A percentile compares a stretch with the other conserved stretches of the same genome.
phyloP scores from a whole-genome alignment of 92 coral and sea anemone genomes.

The Virgularia gustaviana region DNA sequence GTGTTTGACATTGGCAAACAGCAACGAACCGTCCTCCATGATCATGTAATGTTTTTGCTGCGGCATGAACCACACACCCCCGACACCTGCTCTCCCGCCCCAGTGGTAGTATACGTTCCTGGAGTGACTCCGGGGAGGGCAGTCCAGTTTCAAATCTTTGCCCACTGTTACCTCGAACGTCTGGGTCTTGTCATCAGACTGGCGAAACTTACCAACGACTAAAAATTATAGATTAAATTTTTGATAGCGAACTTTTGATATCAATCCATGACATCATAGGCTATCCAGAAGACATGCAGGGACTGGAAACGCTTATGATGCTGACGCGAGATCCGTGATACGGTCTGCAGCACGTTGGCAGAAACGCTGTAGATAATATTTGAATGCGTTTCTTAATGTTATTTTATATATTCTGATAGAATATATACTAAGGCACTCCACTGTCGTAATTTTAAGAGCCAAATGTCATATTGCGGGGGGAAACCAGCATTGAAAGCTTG shows the following conservation, averaged over 20 bases:
- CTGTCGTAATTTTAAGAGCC: too few relatives aligned
- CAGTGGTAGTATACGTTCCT: conserved; percentile 25
- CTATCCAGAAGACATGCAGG: too few relatives aligned
- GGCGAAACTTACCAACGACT: conserved; percentile 17
- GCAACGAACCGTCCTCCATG: conserved; percentile 25
- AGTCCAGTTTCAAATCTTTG: neutral
- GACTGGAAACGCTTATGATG: too few relatives aligned
- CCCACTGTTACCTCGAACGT: conserved; percentile 12
- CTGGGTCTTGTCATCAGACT: neutral
- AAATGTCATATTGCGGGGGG: too few relatives aligned
- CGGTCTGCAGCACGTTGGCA: too few relatives aligned
- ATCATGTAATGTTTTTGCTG: conserved; percentile 19
- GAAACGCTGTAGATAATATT: too few relatives aligned
- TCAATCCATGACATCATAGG: too few relatives aligned
- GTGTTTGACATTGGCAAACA: conserved; percentile 23
- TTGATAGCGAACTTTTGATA: neutral
- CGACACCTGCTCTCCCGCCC: conserved; percentile 12
- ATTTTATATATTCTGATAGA: too few relatives aligned
- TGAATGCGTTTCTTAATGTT: too few relatives aligned
- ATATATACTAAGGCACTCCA: too few relatives aligned
- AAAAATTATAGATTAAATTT: neutral
- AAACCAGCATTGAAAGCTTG: too few relatives aligned
- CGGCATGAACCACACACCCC: conserved; percentile 18
- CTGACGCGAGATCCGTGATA: too few relatives aligned
- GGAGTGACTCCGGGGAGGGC: conserved; percentile 27